A percentile compares a stretch with the other conserved stretches of the same genome.
phyloP scores from a whole-genome alignment of 2,113 vertebrate genomes.

The Hemibagrus wyckioides region DNA sequence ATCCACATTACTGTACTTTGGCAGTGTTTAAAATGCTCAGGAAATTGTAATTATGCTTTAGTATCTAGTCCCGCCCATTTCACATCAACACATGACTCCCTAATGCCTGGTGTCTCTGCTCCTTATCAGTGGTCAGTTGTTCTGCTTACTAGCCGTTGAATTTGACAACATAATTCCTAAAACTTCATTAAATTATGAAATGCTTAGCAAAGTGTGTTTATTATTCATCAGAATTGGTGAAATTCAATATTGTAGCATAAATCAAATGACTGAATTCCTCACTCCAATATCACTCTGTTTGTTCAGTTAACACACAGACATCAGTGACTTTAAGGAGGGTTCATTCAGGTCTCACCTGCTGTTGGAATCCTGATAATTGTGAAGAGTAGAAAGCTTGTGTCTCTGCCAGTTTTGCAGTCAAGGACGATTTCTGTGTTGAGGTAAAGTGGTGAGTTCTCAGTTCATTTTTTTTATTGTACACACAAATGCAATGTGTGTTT shows the following conservation, averaged over 20 bases:
- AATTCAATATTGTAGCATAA: no score
- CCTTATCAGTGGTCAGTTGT: not conserved
- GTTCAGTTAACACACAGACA: not conserved
- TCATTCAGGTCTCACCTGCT: not conserved
- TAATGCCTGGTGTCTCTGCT: not conserved
- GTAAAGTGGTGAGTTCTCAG: not conserved
- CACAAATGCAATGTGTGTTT: not conserved
- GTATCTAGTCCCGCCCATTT: not conserved
- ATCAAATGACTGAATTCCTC: no score
- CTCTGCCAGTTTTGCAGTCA: slow-evolving; percentile 82
- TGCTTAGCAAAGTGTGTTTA: no score
- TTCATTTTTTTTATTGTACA: not conserved
- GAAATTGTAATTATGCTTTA: not conserved
- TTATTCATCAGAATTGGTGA: no score
- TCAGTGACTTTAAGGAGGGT: not conserved
- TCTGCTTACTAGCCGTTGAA: no score
- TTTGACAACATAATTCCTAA: not conserved
- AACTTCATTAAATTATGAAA: not conserved
- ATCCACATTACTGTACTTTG: not conserved
- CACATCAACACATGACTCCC: not conserved
- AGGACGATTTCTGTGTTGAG: slow-evolving; percentile 74
- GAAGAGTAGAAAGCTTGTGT: slow-evolving; percentile 79
- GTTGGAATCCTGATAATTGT: slow-evolving; percentile 78
- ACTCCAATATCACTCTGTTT: no score
- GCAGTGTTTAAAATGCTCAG: not conserved